These are phyloP conservation scores for Lutraria lutraria DNA, from an alignment of 2,888 invertebrate genomes.

Conservation along the genomic window DNA sequence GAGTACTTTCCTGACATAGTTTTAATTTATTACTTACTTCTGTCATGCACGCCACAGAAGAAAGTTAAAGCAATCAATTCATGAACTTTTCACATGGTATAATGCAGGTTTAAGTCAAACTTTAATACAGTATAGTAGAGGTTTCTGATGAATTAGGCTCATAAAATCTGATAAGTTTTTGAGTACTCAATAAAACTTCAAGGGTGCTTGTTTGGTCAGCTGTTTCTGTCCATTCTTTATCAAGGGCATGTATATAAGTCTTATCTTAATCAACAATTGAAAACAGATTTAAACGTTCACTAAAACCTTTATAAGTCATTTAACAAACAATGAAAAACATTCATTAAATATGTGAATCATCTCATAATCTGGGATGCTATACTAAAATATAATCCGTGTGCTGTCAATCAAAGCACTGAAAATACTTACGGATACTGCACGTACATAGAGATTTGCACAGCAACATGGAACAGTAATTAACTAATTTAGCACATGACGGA, in stretches of 20 bases:
- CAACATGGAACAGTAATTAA: no score
- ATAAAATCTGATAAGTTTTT: conserved; percentile 24
- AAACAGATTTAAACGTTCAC: background rate
- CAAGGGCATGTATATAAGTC: no score
- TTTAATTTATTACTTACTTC: background rate
- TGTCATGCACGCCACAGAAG: background rate
- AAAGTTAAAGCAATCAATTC: background rate
- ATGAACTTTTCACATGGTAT: background rate
- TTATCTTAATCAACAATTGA: no score
- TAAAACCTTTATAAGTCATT: background rate
- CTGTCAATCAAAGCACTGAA: no score
- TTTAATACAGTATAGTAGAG: background rate
- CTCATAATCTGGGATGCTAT: no score
- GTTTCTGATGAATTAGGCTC: conserved; percentile 4
- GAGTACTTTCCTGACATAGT: background rate
- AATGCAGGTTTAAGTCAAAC: background rate
- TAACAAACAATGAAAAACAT: background rate
- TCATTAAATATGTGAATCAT: conserved; percentile 17
- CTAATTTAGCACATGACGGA: no score
- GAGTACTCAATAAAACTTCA: background rate
- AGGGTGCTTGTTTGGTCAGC: conserved; percentile 36
- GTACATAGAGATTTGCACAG: no score
- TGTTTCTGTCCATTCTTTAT: conserved; percentile 21
- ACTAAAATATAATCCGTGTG: no score
- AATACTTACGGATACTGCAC: no score